Conservation (phyloP, 1,140 invertebrate genomes). For the Stegodyphus dumicola region DNA sequence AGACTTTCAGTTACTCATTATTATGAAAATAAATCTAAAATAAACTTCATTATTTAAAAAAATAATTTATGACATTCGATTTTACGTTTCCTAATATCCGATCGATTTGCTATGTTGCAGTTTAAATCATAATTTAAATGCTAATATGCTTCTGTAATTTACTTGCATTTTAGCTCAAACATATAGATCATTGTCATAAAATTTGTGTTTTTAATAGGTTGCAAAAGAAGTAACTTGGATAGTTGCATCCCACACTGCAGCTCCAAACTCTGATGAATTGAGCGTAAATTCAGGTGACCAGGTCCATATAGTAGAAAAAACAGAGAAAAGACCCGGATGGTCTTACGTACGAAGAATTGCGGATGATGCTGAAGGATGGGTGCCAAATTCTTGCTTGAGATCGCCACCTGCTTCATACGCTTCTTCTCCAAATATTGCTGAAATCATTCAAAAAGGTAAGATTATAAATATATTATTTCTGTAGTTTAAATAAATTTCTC, state of each 20-base stretch:
- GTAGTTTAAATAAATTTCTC: too few relatives aligned
- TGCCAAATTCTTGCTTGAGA: constrained; percentile 9
- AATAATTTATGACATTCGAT: too few relatives aligned
- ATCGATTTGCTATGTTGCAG: too few relatives aligned
- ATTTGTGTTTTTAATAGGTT: constrained; percentile 3
- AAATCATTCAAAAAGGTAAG: constrained; percentile 3
- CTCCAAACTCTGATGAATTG: constrained; percentile 13
- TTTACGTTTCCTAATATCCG: too few relatives aligned
- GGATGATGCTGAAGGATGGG: constrained; percentile 31
- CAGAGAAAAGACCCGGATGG: constrained; percentile 7
- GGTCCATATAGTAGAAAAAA: constrained; percentile 14
- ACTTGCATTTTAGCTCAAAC: too few relatives aligned
- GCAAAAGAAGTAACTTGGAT: constrained; percentile 23
- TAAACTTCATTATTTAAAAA: too few relatives aligned
- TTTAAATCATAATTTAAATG: too few relatives aligned
- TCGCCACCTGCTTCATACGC: not conserved
- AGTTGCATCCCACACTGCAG: not conserved
- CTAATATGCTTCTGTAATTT: too few relatives aligned
- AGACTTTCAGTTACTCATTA: too few relatives aligned
- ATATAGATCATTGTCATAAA: too few relatives aligned
- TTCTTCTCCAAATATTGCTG: constrained; percentile 4
- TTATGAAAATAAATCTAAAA: too few relatives aligned
- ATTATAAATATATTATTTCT: not conserved
- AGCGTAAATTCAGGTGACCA: constrained; percentile 7
- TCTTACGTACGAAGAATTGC: constrained; percentile 32